Evolutionary conservation across 2,888 invertebrate genomes (phyloP).

Genomic region (Fragum whitleyi): DNA sequence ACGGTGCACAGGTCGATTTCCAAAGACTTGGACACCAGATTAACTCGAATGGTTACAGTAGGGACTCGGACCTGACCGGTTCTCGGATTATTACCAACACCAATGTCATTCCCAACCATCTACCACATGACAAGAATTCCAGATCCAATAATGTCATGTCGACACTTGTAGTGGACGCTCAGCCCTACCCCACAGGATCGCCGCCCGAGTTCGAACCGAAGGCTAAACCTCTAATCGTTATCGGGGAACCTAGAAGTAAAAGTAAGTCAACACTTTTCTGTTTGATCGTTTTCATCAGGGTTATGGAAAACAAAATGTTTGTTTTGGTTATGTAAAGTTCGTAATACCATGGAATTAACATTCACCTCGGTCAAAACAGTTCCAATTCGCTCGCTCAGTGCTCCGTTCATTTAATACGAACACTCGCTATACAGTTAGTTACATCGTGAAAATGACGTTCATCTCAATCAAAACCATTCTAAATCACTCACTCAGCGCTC

Average conservation of each 20-base stretch:
- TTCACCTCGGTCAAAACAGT: too few relatives aligned
- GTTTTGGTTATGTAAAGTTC: too few relatives aligned
- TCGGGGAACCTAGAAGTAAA: conserved; percentile 12
- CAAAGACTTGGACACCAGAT: neutral
- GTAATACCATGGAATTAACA: too few relatives aligned
- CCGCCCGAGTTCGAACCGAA: neutral
- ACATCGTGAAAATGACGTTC: too few relatives aligned
- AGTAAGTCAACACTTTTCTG: conserved; percentile 15
- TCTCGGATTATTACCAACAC: neutral
- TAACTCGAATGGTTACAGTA: neutral
- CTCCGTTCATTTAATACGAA: too few relatives aligned
- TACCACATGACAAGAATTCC: neutral
- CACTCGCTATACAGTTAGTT: too few relatives aligned
- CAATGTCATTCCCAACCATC: neutral
- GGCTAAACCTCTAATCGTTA: conserved; percentile 15
- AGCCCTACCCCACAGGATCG: neutral
- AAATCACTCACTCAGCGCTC: too few relatives aligned
- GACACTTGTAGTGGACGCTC: neutral
- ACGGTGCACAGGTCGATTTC: conserved; percentile 1
- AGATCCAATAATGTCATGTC: neutral
- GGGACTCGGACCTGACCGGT: neutral
- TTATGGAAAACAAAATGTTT: too few relatives aligned
- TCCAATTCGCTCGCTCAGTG: too few relatives aligned
- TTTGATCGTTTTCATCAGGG: too few relatives aligned
- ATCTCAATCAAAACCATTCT: too few relatives aligned